A percentile compares a stretch with the other conserved stretches of the same genome.
These are phyloP conservation scores for Hypocryptadius cinnamomeus DNA, from an alignment of 2,113 vertebrate genomes.

Conservation along the genomic window DNA sequence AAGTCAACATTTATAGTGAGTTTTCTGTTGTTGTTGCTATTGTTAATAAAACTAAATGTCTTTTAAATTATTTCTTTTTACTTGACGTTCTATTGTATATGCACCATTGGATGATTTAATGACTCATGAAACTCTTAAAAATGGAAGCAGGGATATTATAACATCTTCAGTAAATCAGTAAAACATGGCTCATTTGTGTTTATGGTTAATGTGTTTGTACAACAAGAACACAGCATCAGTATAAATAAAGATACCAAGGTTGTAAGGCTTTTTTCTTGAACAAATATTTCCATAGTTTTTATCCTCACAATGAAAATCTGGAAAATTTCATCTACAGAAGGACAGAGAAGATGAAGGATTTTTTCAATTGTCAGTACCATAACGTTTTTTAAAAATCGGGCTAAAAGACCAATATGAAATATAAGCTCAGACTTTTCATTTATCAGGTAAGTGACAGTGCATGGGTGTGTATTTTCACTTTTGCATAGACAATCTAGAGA, in stretches of 20 bases:
- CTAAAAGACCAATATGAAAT: not conserved
- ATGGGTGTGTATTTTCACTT: not conserved
- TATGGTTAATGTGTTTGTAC: not conserved
- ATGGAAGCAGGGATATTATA: slow-evolving; percentile 7
- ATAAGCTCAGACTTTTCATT: not conserved
- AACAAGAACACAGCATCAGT: not conserved
- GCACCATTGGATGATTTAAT: slow-evolving; percentile 34
- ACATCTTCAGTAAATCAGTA: slow-evolving; percentile 2
- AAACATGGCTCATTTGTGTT: slow-evolving; percentile 27
- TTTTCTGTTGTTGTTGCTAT: not conserved
- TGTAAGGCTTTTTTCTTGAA: not conserved
- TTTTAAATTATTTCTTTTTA: slow-evolving; percentile 31
- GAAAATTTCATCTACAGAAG: not conserved
- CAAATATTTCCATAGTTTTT: not conserved
- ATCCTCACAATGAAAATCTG: not conserved
- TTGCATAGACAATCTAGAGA: not conserved
- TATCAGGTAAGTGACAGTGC: not conserved
- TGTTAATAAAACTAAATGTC: not conserved
- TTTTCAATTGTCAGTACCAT: not conserved
- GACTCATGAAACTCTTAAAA: slow-evolving; percentile 42
- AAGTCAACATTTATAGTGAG: slow-evolving; percentile 1
- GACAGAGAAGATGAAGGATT: not conserved
- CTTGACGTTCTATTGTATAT: not conserved
- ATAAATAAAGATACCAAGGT: not conserved
- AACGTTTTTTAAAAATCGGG: not conserved